These are phyloP conservation scores for Myopa tessellatipennis DNA, from an alignment of 2,888 invertebrate genomes.

Conservation along the genomic window DNA sequence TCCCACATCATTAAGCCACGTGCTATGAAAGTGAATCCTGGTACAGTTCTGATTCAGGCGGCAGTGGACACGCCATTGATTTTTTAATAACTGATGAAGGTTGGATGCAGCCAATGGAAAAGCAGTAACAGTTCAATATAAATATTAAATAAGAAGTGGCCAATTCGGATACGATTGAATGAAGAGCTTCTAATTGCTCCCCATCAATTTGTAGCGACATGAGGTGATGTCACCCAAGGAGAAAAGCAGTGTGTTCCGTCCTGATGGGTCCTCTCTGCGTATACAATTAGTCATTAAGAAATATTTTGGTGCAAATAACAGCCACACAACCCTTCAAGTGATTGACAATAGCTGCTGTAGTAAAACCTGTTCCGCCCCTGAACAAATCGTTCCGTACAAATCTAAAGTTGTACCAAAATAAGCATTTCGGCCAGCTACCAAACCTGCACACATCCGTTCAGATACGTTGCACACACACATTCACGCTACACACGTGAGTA, in stretches of 20 bases:
- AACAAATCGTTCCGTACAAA: background rate
- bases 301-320: too few relatives aligned
- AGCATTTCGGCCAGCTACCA: background rate
- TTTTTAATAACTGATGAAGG: background rate
- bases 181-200: too few relatives aligned
- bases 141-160: too few relatives aligned
- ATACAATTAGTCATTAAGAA: too few relatives aligned
- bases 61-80: background rate
- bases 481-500: background rate
- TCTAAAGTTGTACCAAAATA: background rate
- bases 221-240: too few relatives aligned
- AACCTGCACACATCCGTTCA: background rate
- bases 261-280: too few relatives aligned
- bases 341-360: background rate
- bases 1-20: background rate
- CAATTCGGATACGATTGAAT: too few relatives aligned
- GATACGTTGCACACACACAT: too few relatives aligned
- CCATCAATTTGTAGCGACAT: too few relatives aligned
- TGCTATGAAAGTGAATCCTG: background rate
- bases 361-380: background rate
- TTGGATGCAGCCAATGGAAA: background rate
- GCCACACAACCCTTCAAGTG: background rate
- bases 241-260: too few relatives aligned
- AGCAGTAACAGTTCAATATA: too few relatives aligned
- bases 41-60: background rate